phyloP scores from a whole-genome alignment of 2,888 invertebrate genomes.

The Pherbina coryleti region DNA sequence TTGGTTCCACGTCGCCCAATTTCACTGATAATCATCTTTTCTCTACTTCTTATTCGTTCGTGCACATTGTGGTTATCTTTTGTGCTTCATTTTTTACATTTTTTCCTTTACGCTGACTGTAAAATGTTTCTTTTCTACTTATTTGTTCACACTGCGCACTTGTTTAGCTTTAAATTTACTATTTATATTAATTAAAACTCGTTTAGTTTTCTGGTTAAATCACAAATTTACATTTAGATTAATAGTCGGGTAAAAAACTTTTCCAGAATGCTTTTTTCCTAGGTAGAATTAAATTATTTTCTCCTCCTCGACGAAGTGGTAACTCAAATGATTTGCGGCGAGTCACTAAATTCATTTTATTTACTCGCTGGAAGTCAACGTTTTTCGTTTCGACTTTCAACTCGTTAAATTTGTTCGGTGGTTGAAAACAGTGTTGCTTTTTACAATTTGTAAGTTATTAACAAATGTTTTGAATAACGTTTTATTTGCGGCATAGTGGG shows the following conservation, averaged over 20 bases:
- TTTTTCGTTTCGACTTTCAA: no score
- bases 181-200: slow-evolving; percentile 10
- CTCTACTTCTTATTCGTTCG: not conserved
- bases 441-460: no score
- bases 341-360: slow-evolving; percentile 35
- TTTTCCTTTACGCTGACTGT: not conserved
- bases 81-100: not conserved
- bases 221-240: slow-evolving; percentile 17
- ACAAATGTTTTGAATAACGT: no score
- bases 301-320: slow-evolving; percentile 33
- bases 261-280: slow-evolving; percentile 20
- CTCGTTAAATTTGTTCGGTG: not conserved
- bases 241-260: not conserved
- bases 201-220: not conserved
- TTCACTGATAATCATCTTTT: not conserved
- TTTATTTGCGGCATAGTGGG: no score
- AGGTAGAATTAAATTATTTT: slow-evolving; percentile 32
- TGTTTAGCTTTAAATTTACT: slow-evolving; percentile 7
- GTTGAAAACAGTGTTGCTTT: not conserved
- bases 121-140: not conserved
- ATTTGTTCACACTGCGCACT: slow-evolving; percentile 43
- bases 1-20: slow-evolving; percentile 37
- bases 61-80: not conserved
- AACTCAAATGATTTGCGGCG: slow-evolving; percentile 38
- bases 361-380: no score